Evolutionary conservation across 2,888 invertebrate species (phyloP), one percentile per base, ranked within the genome.

Genomic region (Tetramorium bicarinatum): DNA sequence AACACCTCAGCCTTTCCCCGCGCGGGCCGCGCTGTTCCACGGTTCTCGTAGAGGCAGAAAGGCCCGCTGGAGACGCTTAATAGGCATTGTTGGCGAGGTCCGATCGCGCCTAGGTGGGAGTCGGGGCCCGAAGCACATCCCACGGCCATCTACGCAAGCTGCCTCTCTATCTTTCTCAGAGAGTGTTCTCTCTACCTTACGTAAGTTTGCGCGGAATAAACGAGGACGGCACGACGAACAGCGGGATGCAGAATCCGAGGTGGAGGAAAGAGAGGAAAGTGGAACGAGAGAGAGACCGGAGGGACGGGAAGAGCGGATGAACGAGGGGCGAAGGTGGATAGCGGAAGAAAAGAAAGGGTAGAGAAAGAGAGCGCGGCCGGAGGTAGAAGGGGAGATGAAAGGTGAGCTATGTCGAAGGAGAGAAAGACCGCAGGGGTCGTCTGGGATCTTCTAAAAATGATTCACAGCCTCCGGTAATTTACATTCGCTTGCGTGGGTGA

Each of bases 391-490:
- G 69, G 76, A 90, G 80, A 89, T 87, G 82, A 83, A 85, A 90
- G 84, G 88, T 86, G 84, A 85, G 83, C 87, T 86, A 88, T 47
- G 56, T 71, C 71, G 79, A 79, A 72, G 71, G 59, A 79, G 72
- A 79, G 72, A 79, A 79, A 89, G 90, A 88, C 91, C 91, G 90
- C 90, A 88, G 88, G 86, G 90, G 88, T 88, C 86, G 91, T 91
- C 92, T 92, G 92, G 90, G 89, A 88, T 92, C 90, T 88, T 90
- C 91, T 92, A 92, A 88, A 87, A 91, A 94, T 94, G 94, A 94
- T 94, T 94, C 94, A 94, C 93, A 93, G 94, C 94, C 94, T 92
- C 91, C 92, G 94, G 94, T 94, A 94, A 94, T 94, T 94, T 94
- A 94, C 94, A 94, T 94, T 94, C 92, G 91, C 92, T 93, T 91